Base-by-base conservation (phyloP, 1,140 invertebrate genomes). In the Eueides isabella region DNA sequence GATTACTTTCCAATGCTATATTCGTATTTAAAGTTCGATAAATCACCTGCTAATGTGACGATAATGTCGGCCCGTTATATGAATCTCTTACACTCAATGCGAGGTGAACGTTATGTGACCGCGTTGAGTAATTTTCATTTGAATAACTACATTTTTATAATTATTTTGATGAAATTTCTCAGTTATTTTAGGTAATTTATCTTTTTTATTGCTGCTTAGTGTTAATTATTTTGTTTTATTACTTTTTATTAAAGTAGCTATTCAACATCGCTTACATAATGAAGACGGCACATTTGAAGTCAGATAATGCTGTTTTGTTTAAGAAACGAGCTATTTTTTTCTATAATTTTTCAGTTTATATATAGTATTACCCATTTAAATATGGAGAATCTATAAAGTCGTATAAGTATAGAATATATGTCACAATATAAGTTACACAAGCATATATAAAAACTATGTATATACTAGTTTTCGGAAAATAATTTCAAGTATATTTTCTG, bases 1-100 rank as follows among this genome's bases (percentile, higher is more conserved):
- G 72, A 72, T 76, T 70, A 72, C 70, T 76, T 76, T 76, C 70
- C 55, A 76, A 70, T 70, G 63, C 69, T 67, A 72, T 76, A 76
- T 76, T 75, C 63, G 71, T 67, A 75, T 75, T 75, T 75, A 62
- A 64, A 30, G 61, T 61, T 62, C 1, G 38, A 76, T 76, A 72
- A 76, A 76, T 76, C 69, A 72, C 48, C n/a, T 31, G 30, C 41
- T 76, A 75, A 75, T 65, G 55, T 68, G 44, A 68, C 74, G 68
- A 67, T 67, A 75, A 61, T 68, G 67, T 31, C 11, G 29, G 23
- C 14, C 41, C 14, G 19, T 44, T 63, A 35, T 48, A 33, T 29
- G 41, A 62, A 44, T 64, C 29, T 63, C 28, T 28, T 44, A 44
- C 6, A 44, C n/a, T n/a, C 41, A 19, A 19, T 44, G 5, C n/a